Evolutionary conservation across 2,113 vertebrate species (phyloP).

Genomic region (Thermophis baileyi): DNA sequence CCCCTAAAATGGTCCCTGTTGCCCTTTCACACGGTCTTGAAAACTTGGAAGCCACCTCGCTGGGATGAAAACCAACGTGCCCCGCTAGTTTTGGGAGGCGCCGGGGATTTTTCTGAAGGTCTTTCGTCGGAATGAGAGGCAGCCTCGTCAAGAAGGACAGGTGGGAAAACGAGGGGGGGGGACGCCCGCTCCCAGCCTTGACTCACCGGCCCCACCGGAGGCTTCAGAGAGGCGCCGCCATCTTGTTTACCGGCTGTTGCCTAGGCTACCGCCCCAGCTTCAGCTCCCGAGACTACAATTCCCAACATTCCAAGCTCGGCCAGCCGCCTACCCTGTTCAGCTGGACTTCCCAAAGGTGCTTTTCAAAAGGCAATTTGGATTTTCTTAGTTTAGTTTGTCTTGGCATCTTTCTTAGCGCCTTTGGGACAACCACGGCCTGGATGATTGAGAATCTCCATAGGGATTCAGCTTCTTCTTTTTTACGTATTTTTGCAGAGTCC

Average conservation of each 20-base stretch:
- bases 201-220: neutral
- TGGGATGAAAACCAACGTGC: neutral
- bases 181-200: neutral
- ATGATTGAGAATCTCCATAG: too few species aligned
- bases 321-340: too few species aligned
- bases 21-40: neutral
- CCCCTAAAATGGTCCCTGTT: neutral
- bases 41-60: neutral
- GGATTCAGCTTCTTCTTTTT: neutral
- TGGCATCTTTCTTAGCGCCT: too few species aligned
- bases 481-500: neutral
- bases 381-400: too few species aligned
- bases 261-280: neutral
- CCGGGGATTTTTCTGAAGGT: neutral
- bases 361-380: too few species aligned
- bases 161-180: neutral
- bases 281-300: neutral
- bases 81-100: neutral
- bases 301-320: neutral
- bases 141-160: neutral
- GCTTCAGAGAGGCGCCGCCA: neutral
- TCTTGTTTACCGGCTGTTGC: slow-evolving; percentile 15
- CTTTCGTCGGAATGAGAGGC: neutral
- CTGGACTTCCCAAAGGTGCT: too few species aligned
- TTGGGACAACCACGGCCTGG: too few species aligned